Conservation (phyloP, 2,888 invertebrate genomes). For the Caenorhabditis sp. region DNA sequence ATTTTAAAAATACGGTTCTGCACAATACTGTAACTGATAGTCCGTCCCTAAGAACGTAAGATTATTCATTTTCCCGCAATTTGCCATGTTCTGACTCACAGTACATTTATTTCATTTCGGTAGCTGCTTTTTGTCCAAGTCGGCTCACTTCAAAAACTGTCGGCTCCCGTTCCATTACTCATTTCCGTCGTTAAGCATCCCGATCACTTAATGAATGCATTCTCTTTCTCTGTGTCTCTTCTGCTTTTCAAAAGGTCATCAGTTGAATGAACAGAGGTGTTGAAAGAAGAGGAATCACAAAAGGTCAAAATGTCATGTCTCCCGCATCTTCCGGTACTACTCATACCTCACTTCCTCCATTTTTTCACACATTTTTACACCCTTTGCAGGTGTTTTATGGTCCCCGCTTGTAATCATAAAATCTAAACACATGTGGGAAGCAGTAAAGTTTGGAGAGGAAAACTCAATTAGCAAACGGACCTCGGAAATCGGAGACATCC, state of each 20-base stretch:
- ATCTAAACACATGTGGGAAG: conserved; percentile 36
- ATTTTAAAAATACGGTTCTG: too few species aligned
- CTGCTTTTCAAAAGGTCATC: conserved; percentile 41
- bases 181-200: conserved; percentile 56
- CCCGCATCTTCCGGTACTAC: conserved; percentile 61
- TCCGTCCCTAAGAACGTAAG: not conserved
- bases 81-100: conserved; percentile 4
- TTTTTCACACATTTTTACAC: conserved; percentile 18
- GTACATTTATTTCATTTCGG: not conserved
- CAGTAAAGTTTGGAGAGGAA: conserved; percentile 44
- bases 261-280: conserved; percentile 52
- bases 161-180: conserved; percentile 49
- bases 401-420: conserved; percentile 39
- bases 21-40: not conserved
- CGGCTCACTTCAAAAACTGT: conserved; percentile 47
- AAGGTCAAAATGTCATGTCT: conserved; percentile 40
- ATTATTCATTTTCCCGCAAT: not conserved
- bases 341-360: conserved; percentile 6
- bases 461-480: conserved; percentile 45
- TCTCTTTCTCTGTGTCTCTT: conserved; percentile 20
- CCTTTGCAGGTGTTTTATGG: conserved; percentile 51
- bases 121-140: conserved; percentile 15
- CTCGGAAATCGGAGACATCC: conserved; percentile 44
- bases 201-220: conserved; percentile 47
- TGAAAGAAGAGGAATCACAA: conserved; percentile 24